A percentile compares a stretch with the other conserved stretches of the same genome.
Evolutionary conservation across 2,797 vertebrate genomes (phyloP).

Genomic region (Enteromius fasciolatus): DNA sequence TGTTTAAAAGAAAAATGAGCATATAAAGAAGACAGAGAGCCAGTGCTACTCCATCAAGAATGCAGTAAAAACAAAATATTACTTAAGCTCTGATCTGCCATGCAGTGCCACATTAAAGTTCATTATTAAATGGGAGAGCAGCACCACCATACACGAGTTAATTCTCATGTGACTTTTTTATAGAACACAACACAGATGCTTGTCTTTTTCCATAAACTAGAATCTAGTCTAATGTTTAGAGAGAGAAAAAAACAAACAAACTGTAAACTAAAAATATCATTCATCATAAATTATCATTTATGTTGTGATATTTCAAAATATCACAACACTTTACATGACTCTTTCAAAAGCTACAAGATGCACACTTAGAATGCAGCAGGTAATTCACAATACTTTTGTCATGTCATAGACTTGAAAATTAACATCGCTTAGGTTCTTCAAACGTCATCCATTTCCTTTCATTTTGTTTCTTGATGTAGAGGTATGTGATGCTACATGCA

Average conservation of each 20-base stretch:
- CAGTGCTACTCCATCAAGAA: not conserved
- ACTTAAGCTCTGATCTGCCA: not conserved
- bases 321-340: not conserved
- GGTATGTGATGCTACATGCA: not conserved
- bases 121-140: not conserved
- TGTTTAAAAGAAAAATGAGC: not conserved
- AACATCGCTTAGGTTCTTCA: not conserved
- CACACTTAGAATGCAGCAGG: not conserved
- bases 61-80: not conserved
- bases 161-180: not conserved
- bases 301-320: no score
- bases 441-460: not conserved
- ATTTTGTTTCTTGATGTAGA: slow-evolving; percentile 4
- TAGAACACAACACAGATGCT: not conserved
- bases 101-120: not conserved
- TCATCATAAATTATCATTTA: not conserved
- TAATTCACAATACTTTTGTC: slow-evolving; percentile 4
- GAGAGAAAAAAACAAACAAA: not conserved
- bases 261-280: not conserved
- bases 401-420: not conserved
- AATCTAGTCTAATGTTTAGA: not conserved
- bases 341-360: not conserved
- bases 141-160: not conserved
- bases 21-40: not conserved
- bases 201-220: not conserved